A percentile compares a stretch with the other conserved stretches of the same genome.
Evolutionary conservation across 2,797 vertebrate species (phyloP).

Genomic region (Catamblyrhynchus diadema): DNA sequence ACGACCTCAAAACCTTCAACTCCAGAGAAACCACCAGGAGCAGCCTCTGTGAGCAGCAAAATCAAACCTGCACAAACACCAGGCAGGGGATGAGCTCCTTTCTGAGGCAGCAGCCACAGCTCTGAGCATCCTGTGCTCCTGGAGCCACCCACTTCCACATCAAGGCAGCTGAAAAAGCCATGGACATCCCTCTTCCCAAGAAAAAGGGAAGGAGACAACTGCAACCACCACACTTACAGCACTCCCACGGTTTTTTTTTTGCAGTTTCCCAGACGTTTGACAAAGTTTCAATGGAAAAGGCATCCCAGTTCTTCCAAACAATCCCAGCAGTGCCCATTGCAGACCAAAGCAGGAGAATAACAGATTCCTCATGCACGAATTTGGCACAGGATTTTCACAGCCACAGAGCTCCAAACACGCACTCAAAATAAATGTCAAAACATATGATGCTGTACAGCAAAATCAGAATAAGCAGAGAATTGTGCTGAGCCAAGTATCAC

Average conservation of each 20-base stretch:
- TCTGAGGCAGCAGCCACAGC: background rate
- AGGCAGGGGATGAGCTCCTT: background rate
- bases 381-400: background rate
- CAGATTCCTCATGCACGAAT: background rate
- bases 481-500: background rate
- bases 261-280: background rate
- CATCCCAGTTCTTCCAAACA: background rate
- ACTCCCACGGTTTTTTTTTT: background rate
- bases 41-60: background rate
- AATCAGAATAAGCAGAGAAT: background rate
- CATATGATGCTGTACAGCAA: background rate
- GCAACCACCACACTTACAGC: background rate
- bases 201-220: background rate
- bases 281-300: background rate
- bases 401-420: background rate
- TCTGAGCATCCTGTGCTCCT: background rate
- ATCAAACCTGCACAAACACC: accelerated
- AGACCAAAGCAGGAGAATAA: background rate
- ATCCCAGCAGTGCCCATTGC: background rate
- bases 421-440: background rate
- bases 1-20: background rate
- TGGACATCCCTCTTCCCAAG: background rate
- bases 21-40: background rate
- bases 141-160: background rate
- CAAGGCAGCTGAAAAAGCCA: background rate